Conservation (phyloP, 1,140 invertebrate species). For the Babylonia areolata region DNA sequence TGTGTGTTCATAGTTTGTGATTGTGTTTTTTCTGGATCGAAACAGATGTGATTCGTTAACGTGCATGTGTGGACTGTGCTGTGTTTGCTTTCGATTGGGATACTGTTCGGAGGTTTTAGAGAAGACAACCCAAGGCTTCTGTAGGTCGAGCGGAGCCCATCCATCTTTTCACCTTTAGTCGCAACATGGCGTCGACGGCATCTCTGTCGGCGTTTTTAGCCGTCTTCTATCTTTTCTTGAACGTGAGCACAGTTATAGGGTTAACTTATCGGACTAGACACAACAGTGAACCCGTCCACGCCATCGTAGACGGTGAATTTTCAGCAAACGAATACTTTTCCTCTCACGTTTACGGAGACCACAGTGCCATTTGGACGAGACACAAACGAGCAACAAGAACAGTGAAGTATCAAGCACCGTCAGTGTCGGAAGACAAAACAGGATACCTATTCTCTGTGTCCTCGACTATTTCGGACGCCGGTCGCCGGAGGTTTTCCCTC, state of each 20-base stretch:
- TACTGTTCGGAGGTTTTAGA: neutral
- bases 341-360: constrained; percentile 10
- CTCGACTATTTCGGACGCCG: neutral
- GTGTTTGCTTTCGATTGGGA: neutral
- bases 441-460: constrained; percentile 32
- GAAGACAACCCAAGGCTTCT: neutral
- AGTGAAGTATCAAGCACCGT: neutral
- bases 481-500: neutral
- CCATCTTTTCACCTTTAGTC: constrained; percentile 32
- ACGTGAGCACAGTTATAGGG: neutral
- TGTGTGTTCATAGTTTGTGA: neutral
- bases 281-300: constrained; percentile 1
- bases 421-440: constrained; percentile 13
- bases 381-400: constrained; percentile 30
- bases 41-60: neutral
- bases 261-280: constrained; percentile 1
- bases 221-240: constrained; percentile 13
- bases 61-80: neutral
- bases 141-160: neutral
- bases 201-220: constrained; percentile 14
- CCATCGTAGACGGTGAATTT: neutral
- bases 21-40: neutral
- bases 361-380: neutral
- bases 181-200: constrained; percentile 34
- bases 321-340: constrained; percentile 14